Conservation (phyloP, 2,113 vertebrate species). For the Apeltes quadracus region DNA sequence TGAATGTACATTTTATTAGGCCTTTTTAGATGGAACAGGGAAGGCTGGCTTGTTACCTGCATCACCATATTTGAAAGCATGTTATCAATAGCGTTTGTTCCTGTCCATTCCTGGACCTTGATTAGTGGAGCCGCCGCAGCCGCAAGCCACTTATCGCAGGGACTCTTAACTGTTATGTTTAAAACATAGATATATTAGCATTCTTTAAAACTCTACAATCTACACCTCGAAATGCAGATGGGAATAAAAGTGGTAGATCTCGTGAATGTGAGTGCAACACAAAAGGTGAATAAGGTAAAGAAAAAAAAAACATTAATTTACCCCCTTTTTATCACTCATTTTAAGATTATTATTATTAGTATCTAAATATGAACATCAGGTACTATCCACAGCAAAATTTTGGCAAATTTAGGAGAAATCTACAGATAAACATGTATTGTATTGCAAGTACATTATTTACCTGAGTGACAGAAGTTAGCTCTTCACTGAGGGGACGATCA, state of each 20-base stretch:
- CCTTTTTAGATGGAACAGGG: no score
- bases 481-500: conserved; percentile 38
- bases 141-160: no score
- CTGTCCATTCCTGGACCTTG: no score
- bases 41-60: no score
- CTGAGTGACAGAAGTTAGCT: conserved; percentile 38
- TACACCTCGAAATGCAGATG: background rate
- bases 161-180: background rate
- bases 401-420: background rate
- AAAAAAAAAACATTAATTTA: no score
- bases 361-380: background rate
- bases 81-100: no score
- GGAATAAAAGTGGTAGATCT: background rate
- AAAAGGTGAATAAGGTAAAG: background rate
- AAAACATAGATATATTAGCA: background rate
- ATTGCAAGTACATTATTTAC: background rate
- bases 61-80: no score
- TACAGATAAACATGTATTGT: background rate
- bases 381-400: background rate
- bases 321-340: no score
- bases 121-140: no score
- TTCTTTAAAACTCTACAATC: background rate
- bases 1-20: no score
- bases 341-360: background rate
- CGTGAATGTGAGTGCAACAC: background rate